A percentile compares a stretch with the other conserved stretches of the same genome.
Conservation (phyloP, 2,113 vertebrate species). For the Hippocampus comes region DNA sequence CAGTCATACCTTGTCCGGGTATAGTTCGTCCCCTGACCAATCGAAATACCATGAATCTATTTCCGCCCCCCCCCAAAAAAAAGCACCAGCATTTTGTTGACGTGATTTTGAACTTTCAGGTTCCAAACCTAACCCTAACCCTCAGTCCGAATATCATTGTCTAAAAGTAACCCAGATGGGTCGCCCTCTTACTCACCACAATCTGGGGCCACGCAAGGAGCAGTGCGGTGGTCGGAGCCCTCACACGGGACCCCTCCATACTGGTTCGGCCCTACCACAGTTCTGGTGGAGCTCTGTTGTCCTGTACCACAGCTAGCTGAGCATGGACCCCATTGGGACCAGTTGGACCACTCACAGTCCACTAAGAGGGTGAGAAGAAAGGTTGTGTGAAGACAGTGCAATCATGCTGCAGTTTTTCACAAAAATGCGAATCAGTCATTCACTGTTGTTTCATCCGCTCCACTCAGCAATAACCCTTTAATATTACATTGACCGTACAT, state of each 20-base stretch:
- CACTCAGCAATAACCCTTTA: too few relatives aligned
- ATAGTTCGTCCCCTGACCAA: too few relatives aligned
- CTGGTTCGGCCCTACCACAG: constrained; percentile 32
- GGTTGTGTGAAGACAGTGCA: background rate
- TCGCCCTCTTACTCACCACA: constrained; percentile 58
- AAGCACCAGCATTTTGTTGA: too few relatives aligned
- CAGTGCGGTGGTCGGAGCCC: constrained; percentile 41
- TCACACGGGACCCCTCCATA: constrained; percentile 66
- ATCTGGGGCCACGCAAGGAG: constrained; percentile 49
- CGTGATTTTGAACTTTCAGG: too few relatives aligned
- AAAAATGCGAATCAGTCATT: too few relatives aligned
- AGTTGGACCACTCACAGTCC: constrained; percentile 75
- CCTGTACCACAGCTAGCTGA: constrained; percentile 73
- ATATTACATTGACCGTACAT: too few relatives aligned
- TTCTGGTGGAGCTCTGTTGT: constrained; percentile 57
- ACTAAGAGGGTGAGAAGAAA: constrained; percentile 31
- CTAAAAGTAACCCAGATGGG: background rate
- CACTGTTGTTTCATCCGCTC: too few relatives aligned
- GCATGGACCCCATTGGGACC: constrained; percentile 75
- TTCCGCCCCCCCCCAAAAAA: too few relatives aligned
- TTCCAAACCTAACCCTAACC: too few relatives aligned
- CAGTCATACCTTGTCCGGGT: too few relatives aligned
- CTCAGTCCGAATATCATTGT: background rate
- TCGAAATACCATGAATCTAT: too few relatives aligned
- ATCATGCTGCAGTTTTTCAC: background rate